Evolutionary conservation across 2,888 invertebrate genomes (phyloP), one percentile per base, ranked within the genome.

Genomic region (Platycheirus albimanus): DNA sequence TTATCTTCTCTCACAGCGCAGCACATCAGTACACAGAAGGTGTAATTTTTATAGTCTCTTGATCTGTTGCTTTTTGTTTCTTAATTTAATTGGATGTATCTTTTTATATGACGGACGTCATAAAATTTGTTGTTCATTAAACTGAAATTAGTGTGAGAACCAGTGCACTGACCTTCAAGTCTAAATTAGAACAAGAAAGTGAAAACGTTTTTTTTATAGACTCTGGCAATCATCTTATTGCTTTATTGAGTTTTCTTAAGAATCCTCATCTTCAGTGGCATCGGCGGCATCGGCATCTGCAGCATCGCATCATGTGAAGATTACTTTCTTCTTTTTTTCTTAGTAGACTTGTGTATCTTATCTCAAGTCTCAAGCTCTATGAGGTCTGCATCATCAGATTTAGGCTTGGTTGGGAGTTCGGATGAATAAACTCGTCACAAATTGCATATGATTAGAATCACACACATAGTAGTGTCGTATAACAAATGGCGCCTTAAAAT

Each of bases 181-280:
- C 30, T 33, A 75, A 84, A 79, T 75, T 75, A 75, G 84, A 84
- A 79, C 77, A 79, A 70, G 54, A 84, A 84, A 79, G 79, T 79
- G 84, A 79, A 84, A 84, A 79, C 58, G 33, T 15, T 41, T 10
- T 24, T 43, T 33, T 36, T 36, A 13, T 0, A 30, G 10, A 51
- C 51, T n/a, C n/a, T 66, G 52, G 52, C 56, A 84, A 84, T 78
- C 69, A 70, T 52, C 78, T 66, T 54, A 72, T 78, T 69, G 43
- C 28, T 61, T 74, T 83, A 77, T 72, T 63, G 67, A 51, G 47
- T 72, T 51, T 74, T 72, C 69, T 58, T 41, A 66, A 78, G 78
- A 83, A 83, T 74, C 67, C 30, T 41, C 45, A 45, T 3, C 13
- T 2, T 17, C n/a, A n/a, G n/a, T n/a, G n/a, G n/a, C n/a, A n/a